Conservation (phyloP, 2,113 vertebrate species). For the Marcusenius ussheri region DNA sequence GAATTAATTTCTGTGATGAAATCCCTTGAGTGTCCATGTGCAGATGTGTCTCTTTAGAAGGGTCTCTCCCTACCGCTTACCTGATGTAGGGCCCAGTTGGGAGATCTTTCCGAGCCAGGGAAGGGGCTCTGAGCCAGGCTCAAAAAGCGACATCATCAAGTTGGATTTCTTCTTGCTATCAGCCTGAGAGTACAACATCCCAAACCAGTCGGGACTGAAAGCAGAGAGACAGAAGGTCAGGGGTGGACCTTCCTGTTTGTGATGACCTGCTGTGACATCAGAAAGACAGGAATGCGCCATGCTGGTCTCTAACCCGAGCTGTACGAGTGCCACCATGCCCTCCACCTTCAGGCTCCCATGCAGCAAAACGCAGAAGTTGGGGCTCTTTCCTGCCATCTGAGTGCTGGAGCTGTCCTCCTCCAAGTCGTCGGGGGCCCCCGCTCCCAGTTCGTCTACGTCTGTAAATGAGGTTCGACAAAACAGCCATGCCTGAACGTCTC, state of each 20-base stretch:
- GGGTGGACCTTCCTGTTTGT: neutral
- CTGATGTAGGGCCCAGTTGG: conserved; percentile 91
- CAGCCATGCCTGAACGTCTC: neutral
- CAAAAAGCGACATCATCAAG: conserved; percentile 98
- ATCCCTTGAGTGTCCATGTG: neutral
- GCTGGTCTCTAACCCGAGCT: conserved; percentile 73
- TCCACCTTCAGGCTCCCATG: conserved; percentile 97
- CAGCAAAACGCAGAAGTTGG: conserved; percentile 93
- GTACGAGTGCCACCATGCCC: conserved; percentile 96
- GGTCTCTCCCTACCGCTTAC: conserved; percentile 49
- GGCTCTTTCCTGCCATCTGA: conserved; percentile 94
- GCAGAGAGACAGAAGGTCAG: neutral
- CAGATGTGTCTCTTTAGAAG: neutral
- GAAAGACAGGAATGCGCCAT: neutral
- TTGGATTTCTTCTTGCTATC: conserved; percentile 99
- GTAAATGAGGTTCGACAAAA: conserved; percentile 25
- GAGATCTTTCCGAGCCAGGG: conserved; percentile 92
- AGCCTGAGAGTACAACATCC: conserved; percentile 97
- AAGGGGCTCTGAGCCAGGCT: conserved; percentile 81
- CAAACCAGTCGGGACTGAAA: conserved; percentile 83
- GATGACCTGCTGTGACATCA: neutral
- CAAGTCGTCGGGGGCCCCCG: conserved; percentile 79
- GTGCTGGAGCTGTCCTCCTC: conserved; percentile 93
- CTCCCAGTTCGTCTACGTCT: conserved; percentile 93
- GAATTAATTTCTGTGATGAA: neutral